A percentile compares a stretch with the other conserved stretches of the same genome.
Evolutionary conservation across 1,140 invertebrate species (phyloP).

Genomic region (Cyphomyrmex costatus): DNA sequence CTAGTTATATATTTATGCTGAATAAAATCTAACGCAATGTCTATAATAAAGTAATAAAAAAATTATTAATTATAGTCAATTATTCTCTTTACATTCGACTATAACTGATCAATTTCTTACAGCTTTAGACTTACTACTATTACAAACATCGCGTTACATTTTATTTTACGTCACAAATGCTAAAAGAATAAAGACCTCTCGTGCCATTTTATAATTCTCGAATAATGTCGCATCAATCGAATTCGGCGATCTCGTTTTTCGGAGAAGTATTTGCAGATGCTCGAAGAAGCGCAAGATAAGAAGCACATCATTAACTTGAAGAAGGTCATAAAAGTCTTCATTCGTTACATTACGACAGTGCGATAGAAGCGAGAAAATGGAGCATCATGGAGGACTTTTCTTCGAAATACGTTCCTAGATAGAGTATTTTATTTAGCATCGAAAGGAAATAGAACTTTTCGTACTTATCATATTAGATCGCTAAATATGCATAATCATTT

Average conservation of each 20-base stretch:
- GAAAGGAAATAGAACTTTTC: background rate
- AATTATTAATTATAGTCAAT: no score
- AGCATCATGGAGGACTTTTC: conserved; percentile 62
- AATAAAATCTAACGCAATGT: background rate
- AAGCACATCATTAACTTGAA: conserved; percentile 73
- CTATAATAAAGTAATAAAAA: no score
- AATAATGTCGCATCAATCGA: conserved; percentile 12
- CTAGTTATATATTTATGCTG: background rate
- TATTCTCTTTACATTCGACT: no score
- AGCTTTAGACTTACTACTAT: no score
- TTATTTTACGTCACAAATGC: background rate
- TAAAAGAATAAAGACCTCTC: background rate
- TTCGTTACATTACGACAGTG: conserved; percentile 66
- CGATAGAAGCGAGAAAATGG: conserved; percentile 68
- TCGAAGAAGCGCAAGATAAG: conserved; percentile 23
- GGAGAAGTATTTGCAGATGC: conserved; percentile 1
- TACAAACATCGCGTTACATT: background rate
- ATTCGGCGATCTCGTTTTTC: conserved; percentile 28
- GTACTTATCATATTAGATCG: background rate
- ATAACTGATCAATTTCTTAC: no score
- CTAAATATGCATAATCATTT: background rate
- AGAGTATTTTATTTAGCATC: background rate
- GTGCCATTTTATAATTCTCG: background rate
- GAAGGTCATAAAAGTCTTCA: conserved; percentile 66
- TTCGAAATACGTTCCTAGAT: conserved; percentile 32